Base-by-base conservation (phyloP, 2,113 vertebrate genomes). In the Dendropsophus ebraccatus region DNA sequence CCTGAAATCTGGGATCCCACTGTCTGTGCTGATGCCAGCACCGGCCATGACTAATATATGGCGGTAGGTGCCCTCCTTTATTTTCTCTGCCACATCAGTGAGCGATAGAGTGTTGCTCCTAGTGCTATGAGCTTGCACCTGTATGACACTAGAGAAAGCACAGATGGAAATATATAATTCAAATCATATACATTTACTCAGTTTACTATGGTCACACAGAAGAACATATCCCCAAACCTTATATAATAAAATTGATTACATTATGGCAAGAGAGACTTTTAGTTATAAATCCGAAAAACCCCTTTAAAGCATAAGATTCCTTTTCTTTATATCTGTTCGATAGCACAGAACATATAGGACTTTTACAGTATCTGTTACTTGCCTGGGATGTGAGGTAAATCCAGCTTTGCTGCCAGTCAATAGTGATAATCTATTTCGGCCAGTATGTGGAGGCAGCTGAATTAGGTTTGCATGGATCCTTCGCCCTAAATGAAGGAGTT, bases 1-100 rank as follows among this genome's bases (percentile, higher is more conserved):
- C 97, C 97, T 97, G 91, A 99, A 99, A 84, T 99, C 98, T 0
- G 97, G 97, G 89, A 99, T 97, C 84, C 98, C 97, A 0, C 98
- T 99, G 1, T 97, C 96, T 0, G 97, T 99, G 92, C 97, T 98
- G 86, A 99, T 97, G 30, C 97, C 98, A 0, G 98, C 98, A 0
- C 98, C 98, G 0, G 92, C 96, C 97, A 99, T 99, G 92, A 95
- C 97, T 88, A 98, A 93, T 21, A 99, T 93, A 16, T 92, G 91
- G 16, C 13, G 91, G 85, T 92, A 96, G 70, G 91, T 88, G 88
- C 83, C 69, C 67, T 93, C 88, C 86, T 5, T 89, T 16, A 99
- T 90, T 65, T 88, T 89, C 72, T 91, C 89, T 0, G 95, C 95
- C 16, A 98, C 82, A 0, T 95, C 94, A 87, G 90, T 88, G 87